A percentile compares a stretch with the other conserved stretches of the same genome.
phyloP scores from a whole-genome alignment of 53 echinoderm and acorn worm species.

The Temnopleurus reevesii region DNA sequence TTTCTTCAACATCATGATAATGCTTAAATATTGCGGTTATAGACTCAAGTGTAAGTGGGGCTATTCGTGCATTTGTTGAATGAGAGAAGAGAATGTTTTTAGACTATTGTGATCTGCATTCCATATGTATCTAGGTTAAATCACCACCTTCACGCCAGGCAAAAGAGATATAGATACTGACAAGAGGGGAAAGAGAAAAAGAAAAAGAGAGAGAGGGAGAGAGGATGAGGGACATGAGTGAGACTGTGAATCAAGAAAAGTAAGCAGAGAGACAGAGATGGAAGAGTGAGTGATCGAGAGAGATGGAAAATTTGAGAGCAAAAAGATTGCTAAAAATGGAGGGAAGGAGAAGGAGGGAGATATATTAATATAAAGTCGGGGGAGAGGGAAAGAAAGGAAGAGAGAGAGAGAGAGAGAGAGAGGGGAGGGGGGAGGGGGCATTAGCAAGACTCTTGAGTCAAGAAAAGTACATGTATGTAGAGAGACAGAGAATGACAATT shows the following conservation, averaged over 20 bases:
- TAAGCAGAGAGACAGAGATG: background rate
- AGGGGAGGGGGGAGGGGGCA: background rate
- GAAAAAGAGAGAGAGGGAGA: no score
- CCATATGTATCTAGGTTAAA: background rate
- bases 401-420: background rate
- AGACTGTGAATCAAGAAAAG: background rate
- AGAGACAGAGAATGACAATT: no score
- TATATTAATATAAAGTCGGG: background rate
- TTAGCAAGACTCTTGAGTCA: background rate
- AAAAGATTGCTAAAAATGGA: background rate
- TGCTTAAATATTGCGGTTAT: no score
- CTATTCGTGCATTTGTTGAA: background rate
- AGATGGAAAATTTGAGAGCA: background rate
- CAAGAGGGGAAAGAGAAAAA: no score
- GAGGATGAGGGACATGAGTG: background rate
- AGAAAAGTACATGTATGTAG: no score
- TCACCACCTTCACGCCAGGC: background rate
- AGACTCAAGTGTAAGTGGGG: no score
- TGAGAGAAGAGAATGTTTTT: background rate
- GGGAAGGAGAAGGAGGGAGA: background rate
- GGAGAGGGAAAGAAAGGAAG: background rate
- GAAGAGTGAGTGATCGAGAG: background rate
- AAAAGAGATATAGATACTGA: no score
- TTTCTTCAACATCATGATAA: no score
- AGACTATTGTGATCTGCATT: background rate